phyloP scores from a whole-genome alignment of 2,797 vertebrate species.

The Aphelocoma californica region DNA sequence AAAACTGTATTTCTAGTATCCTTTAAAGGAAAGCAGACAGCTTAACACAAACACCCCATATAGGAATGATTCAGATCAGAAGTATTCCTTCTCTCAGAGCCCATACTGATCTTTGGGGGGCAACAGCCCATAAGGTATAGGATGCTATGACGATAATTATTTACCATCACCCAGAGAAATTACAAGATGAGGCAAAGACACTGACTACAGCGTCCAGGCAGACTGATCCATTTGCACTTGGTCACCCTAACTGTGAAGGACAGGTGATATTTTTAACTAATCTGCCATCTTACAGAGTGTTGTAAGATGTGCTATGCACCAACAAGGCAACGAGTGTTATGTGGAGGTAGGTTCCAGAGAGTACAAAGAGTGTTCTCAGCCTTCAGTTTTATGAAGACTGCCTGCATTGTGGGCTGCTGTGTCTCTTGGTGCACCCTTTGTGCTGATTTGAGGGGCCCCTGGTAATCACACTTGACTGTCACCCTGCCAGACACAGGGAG shows the following conservation, averaged over 20 bases:
- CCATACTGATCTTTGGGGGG: not conserved
- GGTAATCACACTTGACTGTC: not conserved
- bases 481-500: not conserved
- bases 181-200: not conserved
- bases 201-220: not conserved
- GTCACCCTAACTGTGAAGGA: not conserved
- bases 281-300: not conserved
- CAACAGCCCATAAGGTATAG: not conserved
- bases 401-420: not conserved
- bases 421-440: not conserved
- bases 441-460: not conserved
- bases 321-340: not conserved
- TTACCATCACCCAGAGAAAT: not conserved
- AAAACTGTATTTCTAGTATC: slow-evolving; percentile 29
- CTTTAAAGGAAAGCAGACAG: not conserved
- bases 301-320: not conserved
- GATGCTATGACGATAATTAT: not conserved
- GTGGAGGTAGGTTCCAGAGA: not conserved
- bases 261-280: not conserved
- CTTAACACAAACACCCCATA: not conserved
- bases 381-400: not conserved
- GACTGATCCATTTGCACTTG: not conserved
- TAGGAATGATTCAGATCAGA: not conserved
- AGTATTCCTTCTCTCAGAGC: not conserved
- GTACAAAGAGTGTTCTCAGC: not conserved